Evolutionary conservation across 1,140 invertebrate species (phyloP).

Genomic region (Eueides isabella): DNA sequence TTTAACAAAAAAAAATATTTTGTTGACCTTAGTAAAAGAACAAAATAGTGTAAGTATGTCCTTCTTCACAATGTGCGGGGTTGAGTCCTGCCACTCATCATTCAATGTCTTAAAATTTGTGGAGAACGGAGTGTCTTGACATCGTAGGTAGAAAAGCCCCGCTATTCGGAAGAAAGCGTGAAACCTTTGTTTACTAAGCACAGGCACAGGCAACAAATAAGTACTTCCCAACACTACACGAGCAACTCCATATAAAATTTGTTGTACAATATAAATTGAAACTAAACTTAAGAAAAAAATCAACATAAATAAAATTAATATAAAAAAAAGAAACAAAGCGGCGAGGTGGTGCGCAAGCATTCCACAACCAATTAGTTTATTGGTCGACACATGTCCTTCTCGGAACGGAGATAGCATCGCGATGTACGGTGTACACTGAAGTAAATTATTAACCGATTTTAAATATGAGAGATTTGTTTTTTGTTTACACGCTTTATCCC

Average conservation of each 20-base stretch:
- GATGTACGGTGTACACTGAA: not conserved
- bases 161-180: too few species aligned
- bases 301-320: not conserved
- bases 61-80: too few species aligned
- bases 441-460: conserved; percentile 7
- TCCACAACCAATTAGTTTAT: conserved; percentile 78
- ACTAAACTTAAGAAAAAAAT: conserved; percentile 25
- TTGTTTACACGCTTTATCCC: too few species aligned
- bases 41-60: too few species aligned
- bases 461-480: not conserved
- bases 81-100: too few species aligned
- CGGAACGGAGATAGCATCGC: conserved; percentile 69
- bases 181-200: too few species aligned
- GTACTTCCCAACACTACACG: not conserved
- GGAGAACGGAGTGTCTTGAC: too few species aligned
- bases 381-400: conserved; percentile 78
- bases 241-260: not conserved
- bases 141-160: too few species aligned
- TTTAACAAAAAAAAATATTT: too few species aligned
- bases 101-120: too few species aligned
- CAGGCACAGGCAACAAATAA: too few species aligned
- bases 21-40: too few species aligned
- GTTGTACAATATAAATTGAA: conserved; percentile 20
- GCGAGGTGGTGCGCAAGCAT: conserved; percentile 57
- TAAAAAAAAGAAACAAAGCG: conserved; percentile 55